Evolutionary conservation across 1,140 invertebrate species (phyloP).

Genomic region (Ruditapes philippinarum): DNA sequence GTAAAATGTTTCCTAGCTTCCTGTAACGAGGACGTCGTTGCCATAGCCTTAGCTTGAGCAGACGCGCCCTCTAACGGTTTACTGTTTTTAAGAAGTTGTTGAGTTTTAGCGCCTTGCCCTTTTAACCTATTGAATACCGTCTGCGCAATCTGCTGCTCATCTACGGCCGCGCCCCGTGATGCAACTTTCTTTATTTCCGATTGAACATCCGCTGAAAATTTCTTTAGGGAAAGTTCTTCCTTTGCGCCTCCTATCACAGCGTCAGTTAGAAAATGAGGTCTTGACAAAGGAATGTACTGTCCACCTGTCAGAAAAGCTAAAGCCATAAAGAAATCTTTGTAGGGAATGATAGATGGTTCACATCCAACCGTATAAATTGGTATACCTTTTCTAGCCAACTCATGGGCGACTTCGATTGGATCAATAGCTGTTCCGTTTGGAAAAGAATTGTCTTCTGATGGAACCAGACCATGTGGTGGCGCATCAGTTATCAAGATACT

Average conservation of each 20-base stretch:
- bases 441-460: constrained; percentile 22
- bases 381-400: constrained; percentile 73
- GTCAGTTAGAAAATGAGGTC: constrained; percentile 66
- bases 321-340: constrained; percentile 78
- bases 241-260: constrained; percentile 76
- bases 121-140: constrained; percentile 43
- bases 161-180: not conserved
- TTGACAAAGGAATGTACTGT: constrained; percentile 75
- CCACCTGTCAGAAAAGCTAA: constrained; percentile 77
- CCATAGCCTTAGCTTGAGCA: not conserved
- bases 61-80: not conserved
- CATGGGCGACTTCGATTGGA: constrained; percentile 67
- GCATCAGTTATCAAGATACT: constrained; percentile 76
- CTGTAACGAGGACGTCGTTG: not conserved
- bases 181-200: constrained; percentile 65
- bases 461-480: constrained; percentile 74
- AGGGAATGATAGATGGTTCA: constrained; percentile 72
- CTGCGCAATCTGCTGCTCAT: not conserved
- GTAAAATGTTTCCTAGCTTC: not conserved
- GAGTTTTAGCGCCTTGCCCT: constrained; percentile 15
- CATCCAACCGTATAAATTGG: constrained; percentile 76
- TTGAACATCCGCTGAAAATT: constrained; percentile 73
- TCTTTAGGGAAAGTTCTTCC: constrained; percentile 76
- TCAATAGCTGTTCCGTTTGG: constrained; percentile 72
- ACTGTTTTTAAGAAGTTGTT: not conserved